Conservation (phyloP, 1,140 invertebrate species). For the Bemisia tabaci region DNA sequence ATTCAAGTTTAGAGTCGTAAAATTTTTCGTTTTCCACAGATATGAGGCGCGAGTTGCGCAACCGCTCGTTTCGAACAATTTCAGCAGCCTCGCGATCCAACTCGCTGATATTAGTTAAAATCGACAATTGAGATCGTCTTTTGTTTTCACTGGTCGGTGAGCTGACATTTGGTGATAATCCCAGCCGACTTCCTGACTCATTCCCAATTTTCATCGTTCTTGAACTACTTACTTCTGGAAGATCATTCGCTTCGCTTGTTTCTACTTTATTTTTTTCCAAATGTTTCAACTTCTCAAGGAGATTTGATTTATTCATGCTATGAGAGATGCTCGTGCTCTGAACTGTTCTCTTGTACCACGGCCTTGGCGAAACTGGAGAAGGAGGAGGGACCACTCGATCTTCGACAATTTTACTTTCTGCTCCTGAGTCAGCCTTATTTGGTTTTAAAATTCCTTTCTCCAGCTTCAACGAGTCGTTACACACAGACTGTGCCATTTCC, state of each 20-base stretch:
- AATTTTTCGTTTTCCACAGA: constrained; percentile 28
- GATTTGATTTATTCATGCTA: neutral
- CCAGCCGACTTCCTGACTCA: neutral
- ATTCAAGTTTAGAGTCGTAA: constrained; percentile 13
- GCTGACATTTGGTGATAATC: neutral
- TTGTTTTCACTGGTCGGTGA: constrained; percentile 25
- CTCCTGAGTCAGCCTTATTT: constrained; percentile 18
- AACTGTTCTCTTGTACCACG: constrained; percentile 46
- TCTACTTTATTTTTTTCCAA: constrained; percentile 7
- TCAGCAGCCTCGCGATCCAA: constrained; percentile 60
- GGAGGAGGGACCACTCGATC: constrained; percentile 18
- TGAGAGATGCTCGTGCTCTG: constrained; percentile 17
- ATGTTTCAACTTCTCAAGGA: constrained; percentile 1
- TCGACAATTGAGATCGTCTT: constrained; percentile 42
- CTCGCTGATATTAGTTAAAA: constrained; percentile 65
- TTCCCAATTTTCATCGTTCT: neutral
- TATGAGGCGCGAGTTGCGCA: constrained; percentile 27
- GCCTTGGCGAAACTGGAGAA: constrained; percentile 37
- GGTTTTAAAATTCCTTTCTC: constrained; percentile 33
- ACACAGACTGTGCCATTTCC: constrained; percentile 19
- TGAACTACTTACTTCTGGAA: constrained; percentile 20
- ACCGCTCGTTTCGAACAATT: constrained; percentile 47
- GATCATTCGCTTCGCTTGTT: constrained; percentile 20
- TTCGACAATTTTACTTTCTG: constrained; percentile 1
- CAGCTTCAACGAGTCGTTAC: constrained; percentile 35